Conservation (phyloP, 2,113 vertebrate species). For the Mandrillus leucophaeus region DNA sequence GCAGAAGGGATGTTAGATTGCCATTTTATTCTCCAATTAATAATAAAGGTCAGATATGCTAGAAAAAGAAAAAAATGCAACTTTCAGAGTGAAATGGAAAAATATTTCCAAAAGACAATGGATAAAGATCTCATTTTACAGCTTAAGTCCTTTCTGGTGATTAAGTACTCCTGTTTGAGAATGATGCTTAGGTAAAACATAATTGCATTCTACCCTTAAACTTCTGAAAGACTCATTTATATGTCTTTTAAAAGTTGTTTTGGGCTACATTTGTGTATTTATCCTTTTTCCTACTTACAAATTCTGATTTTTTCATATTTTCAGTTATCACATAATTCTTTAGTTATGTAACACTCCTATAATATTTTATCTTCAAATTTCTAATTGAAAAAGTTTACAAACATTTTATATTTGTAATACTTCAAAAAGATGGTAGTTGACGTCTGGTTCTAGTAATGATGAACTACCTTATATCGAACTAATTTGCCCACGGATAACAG, state of each 20-base stretch:
- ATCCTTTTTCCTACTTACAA: conserved; percentile 23
- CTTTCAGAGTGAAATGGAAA: conserved; percentile 38
- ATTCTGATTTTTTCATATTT: conserved; percentile 2
- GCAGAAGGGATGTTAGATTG: conserved; percentile 9
- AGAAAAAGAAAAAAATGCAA: conserved; percentile 47
- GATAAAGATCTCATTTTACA: conserved; percentile 37
- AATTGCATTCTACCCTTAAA: conserved; percentile 18
- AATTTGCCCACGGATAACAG: conserved; percentile 2
- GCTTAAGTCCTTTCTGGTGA: conserved; percentile 7
- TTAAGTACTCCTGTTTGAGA: conserved; percentile 30
- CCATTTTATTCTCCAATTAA: conserved; percentile 47
- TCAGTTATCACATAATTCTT: conserved; percentile 36
- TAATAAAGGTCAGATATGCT: background rate
- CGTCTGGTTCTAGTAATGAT: conserved; percentile 5
- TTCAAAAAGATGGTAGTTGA: conserved; percentile 11
- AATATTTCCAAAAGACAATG: conserved; percentile 36
- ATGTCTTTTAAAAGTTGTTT: conserved; percentile 7
- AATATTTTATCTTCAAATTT: background rate
- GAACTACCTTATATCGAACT: background rate
- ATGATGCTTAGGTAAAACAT: background rate
- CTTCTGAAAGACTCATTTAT: background rate
- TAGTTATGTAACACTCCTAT: background rate
- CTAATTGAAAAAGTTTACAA: conserved; percentile 18
- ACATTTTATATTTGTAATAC: background rate
- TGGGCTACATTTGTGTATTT: background rate